Evolutionary conservation across 2,797 vertebrate genomes (phyloP).

Genomic region (Bovichtus diacanthus): DNA sequence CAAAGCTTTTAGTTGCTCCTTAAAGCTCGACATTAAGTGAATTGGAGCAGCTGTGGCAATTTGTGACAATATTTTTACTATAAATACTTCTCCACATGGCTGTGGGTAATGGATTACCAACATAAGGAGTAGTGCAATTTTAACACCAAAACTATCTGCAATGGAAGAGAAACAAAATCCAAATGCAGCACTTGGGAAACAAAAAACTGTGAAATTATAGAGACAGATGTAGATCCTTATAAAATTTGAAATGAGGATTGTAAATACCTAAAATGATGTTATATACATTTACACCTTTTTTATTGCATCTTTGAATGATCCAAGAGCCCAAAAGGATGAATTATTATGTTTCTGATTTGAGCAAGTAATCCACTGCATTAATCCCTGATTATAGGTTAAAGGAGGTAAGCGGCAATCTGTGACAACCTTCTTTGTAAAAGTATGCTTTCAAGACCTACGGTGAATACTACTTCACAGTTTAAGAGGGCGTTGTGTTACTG

Average conservation of each 20-base stretch:
- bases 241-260: neutral
- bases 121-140: slow-evolving; percentile 46
- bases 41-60: slow-evolving; percentile 78
- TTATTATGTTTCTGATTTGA: neutral
- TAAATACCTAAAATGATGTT: neutral
- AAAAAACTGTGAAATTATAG: neutral
- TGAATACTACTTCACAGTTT: neutral
- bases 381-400: slow-evolving; percentile 11
- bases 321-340: neutral
- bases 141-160: slow-evolving; percentile 12
- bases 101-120: slow-evolving; percentile 49
- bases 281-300: neutral
- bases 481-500: neutral
- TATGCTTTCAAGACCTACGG: neutral
- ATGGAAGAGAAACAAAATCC: slow-evolving; percentile 14
- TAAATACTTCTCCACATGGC: slow-evolving; percentile 75
- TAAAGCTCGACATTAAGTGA: slow-evolving; percentile 76
- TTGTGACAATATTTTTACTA: slow-evolving; percentile 80
- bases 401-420: neutral
- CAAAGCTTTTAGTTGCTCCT: slow-evolving; percentile 81
- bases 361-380: neutral
- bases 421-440: neutral
- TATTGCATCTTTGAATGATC: neutral
- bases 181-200: slow-evolving; percentile 6
- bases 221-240: neutral